These are phyloP conservation scores for Onthophagus sagittarius DNA, from an alignment of 2,888 invertebrate genomes.

Conservation along the genomic window DNA sequence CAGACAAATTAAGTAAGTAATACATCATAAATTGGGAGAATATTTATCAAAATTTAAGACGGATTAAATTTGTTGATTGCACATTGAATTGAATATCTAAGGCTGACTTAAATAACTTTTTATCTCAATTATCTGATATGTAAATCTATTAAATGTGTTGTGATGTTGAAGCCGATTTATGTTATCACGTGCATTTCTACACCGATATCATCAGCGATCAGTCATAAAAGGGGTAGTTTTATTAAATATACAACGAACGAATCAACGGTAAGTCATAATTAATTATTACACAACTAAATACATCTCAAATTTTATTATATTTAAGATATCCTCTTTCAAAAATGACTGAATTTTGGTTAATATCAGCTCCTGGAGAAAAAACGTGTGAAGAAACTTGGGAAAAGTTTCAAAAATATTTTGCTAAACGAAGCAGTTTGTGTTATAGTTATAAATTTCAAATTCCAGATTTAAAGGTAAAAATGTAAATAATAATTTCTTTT, in stretches of 20 bases:
- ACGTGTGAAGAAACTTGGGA: constrained; percentile 99
- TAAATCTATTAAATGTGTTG: background rate
- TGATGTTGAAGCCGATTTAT: constrained; percentile 31
- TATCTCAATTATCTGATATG: too few species aligned
- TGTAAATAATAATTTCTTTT: too few species aligned
- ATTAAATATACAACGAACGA: constrained; percentile 13
- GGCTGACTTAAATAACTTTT: too few species aligned
- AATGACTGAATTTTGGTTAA: constrained; percentile 98
- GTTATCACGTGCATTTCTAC: constrained; percentile 45
- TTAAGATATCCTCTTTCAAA: background rate
- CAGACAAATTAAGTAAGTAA: too few species aligned
- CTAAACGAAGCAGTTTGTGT: constrained; percentile 83
- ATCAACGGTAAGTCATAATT: constrained; percentile 20
- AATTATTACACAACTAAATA: too few species aligned
- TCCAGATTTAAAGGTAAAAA: constrained; percentile 86
- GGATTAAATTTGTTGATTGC: too few species aligned
- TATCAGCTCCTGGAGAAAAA: constrained; percentile 98
- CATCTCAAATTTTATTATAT: background rate
- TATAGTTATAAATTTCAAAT: constrained; percentile 96
- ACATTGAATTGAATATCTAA: too few species aligned
- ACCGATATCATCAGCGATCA: constrained; percentile 40
- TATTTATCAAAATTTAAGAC: too few species aligned
- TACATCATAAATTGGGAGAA: too few species aligned
- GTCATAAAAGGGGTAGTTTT: constrained; percentile 44
- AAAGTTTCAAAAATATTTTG: constrained; percentile 86